A percentile compares a stretch with the other conserved stretches of the same genome.
phyloP scores from a whole-genome alignment of 2,888 invertebrate genomes.

The Dinocampus coccinellae region DNA sequence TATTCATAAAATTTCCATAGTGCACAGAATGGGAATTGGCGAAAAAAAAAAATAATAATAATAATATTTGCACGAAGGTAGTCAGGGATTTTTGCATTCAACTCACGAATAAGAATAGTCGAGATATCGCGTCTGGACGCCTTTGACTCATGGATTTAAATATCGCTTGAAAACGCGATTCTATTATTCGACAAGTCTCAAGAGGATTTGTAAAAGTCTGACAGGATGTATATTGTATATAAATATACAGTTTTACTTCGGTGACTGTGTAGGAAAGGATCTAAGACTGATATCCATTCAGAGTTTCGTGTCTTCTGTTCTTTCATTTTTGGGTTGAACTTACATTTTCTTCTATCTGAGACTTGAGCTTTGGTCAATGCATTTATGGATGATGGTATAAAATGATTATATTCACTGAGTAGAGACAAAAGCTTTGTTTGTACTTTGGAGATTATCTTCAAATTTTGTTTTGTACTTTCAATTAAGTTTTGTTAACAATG shows the following conservation, averaged over 20 bases:
- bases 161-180: constrained; percentile 41
- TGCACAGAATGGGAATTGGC: background rate
- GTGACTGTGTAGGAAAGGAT: background rate
- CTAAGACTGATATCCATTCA: background rate
- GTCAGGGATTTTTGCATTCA: constrained; percentile 14
- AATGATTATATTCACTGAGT: too few relatives aligned
- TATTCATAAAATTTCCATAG: background rate
- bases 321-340: background rate
- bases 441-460: constrained; percentile 14
- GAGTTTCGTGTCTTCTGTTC: background rate
- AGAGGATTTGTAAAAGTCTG: background rate
- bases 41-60: too few relatives aligned
- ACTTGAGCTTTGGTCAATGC: constrained; percentile 31
- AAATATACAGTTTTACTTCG: background rate
- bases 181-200: constrained; percentile 23
- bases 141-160: constrained; percentile 45
- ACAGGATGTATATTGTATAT: constrained; percentile 1
- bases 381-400: constrained; percentile 44
- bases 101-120: background rate
- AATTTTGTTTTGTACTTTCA: too few relatives aligned
- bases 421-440: constrained; percentile 24
- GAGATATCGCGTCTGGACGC: constrained; percentile 19
- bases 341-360: background rate
- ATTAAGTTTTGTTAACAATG: too few relatives aligned
- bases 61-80: background rate